A percentile compares a stretch with the other conserved stretches of the same genome.
phyloP scores from a whole-genome alignment of 1,140 invertebrate species.

The Drosophila repletoides region DNA sequence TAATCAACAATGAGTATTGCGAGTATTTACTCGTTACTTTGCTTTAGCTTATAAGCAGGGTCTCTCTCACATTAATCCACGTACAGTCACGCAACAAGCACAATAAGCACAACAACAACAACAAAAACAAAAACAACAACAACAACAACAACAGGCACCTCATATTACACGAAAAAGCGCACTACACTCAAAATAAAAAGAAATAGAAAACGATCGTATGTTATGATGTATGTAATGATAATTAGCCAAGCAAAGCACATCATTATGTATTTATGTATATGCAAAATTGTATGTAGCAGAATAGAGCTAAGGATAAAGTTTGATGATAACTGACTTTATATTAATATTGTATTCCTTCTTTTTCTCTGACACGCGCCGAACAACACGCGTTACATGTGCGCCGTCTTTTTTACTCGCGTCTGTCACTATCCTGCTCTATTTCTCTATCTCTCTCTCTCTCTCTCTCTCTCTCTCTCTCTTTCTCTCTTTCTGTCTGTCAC shows the following conservation, averaged over 20 bases:
- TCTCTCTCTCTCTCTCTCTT: conserved; percentile 1
- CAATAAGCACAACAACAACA: conserved; percentile 33
- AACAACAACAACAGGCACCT: conserved; percentile 45
- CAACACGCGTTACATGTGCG: conserved; percentile 43
- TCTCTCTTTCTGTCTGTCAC: conserved; percentile 18
- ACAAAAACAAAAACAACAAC: conserved; percentile 13
- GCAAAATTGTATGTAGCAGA: conserved; percentile 7
- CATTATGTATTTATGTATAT: conserved; percentile 48
- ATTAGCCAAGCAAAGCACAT: conserved; percentile 28
- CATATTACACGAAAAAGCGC: conserved; percentile 35
- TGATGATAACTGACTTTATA: conserved; percentile 29
- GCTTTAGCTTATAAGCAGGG: conserved; percentile 16
- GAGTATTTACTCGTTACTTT: not conserved
- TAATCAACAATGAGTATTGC: too few species aligned
- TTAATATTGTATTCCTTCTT: conserved; percentile 63
- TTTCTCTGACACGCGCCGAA: conserved; percentile 40
- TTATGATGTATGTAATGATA: conserved; percentile 12
- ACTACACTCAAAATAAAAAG: conserved; percentile 47
- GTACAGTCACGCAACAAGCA: conserved; percentile 55
- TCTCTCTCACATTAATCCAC: conserved; percentile 10
- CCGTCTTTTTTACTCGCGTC: conserved; percentile 45
- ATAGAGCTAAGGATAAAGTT: conserved; percentile 28
- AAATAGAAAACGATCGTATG: conserved; percentile 1
- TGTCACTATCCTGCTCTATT: conserved; percentile 1
- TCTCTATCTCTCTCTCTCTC: conserved; percentile 16